Percentiles rank a stretch among this genome's conserved stretches.
Evolutionary conservation across 2,797 vertebrate genomes (phyloP).

Genomic region (Poeciliopsis infans): DNA sequence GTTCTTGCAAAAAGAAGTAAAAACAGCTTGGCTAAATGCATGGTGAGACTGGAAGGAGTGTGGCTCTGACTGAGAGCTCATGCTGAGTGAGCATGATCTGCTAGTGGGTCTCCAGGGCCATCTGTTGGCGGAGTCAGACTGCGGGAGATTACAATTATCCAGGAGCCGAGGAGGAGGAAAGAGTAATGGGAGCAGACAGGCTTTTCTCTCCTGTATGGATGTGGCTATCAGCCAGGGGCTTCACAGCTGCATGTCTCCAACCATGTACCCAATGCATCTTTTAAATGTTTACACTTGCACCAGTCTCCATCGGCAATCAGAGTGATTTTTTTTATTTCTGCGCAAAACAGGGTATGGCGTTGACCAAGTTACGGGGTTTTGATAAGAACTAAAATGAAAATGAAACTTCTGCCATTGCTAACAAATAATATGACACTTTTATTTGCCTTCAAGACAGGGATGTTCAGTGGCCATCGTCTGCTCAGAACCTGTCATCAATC

Average conservation of each 20-base stretch:
- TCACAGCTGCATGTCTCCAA: slow-evolving; percentile 56
- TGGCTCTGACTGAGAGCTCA: slow-evolving; percentile 52
- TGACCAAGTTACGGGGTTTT: slow-evolving; percentile 17
- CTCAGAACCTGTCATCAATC: slow-evolving; percentile 28
- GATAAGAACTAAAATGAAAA: slow-evolving; percentile 20
- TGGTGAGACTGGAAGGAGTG: slow-evolving; percentile 55
- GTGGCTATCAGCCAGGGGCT: slow-evolving; percentile 57
- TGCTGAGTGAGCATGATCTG: slow-evolving; percentile 69
- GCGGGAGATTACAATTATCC: slow-evolving; percentile 67
- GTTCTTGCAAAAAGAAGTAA: slow-evolving; percentile 11
- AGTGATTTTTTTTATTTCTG: slow-evolving; percentile 30
- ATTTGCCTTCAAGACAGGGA: slow-evolving; percentile 66
- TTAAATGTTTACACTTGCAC: slow-evolving; percentile 58
- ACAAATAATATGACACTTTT: slow-evolving; percentile 19
- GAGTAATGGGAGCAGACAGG: slow-evolving; percentile 47
- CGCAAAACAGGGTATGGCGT: slow-evolving; percentile 23
- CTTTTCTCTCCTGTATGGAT: slow-evolving; percentile 42
- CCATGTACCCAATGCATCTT: slow-evolving; percentile 45
- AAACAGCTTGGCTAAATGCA: slow-evolving; percentile 29
- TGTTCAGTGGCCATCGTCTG: slow-evolving; percentile 31
- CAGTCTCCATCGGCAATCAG: slow-evolving; percentile 53
- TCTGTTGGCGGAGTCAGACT: slow-evolving; percentile 69
- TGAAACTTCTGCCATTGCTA: slow-evolving; percentile 15
- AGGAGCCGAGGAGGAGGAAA: slow-evolving; percentile 36
- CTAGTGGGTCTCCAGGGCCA: slow-evolving; percentile 71